Evolutionary conservation across 2,888 invertebrate species (phyloP).

Genomic region (Bhutanitis thaidina): DNA sequence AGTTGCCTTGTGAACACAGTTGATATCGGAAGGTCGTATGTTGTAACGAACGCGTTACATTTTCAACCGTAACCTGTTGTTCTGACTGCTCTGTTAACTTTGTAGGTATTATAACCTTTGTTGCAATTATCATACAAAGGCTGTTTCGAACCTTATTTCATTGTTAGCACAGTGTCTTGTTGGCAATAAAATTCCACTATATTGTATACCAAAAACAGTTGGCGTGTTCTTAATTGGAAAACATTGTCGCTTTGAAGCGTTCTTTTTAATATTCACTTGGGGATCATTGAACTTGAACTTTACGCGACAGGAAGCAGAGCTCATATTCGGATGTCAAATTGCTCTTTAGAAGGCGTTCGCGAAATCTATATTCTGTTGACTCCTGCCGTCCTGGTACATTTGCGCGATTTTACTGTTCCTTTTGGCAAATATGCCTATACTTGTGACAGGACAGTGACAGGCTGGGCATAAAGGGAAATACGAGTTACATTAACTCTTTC

Average conservation of each 20-base stretch:
- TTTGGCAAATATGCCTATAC: too few species aligned
- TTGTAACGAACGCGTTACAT: slow-evolving; percentile 23
- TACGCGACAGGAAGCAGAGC: slow-evolving; percentile 18
- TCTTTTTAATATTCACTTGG: background rate
- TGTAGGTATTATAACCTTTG: slow-evolving; percentile 17
- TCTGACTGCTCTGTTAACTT: slow-evolving; percentile 25
- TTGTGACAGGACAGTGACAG: too few species aligned
- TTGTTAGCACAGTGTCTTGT: slow-evolving; percentile 20
- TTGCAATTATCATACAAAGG: slow-evolving; percentile 29
- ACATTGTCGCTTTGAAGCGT: slow-evolving; percentile 15
- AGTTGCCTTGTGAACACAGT: slow-evolving; percentile 31
- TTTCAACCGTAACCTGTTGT: slow-evolving; percentile 23
- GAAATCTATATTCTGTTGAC: slow-evolving; percentile 20
- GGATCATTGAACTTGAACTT: slow-evolving; percentile 29
- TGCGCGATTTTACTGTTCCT: slow-evolving; percentile 25
- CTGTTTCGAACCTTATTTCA: slow-evolving; percentile 21
- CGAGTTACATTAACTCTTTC: too few species aligned
- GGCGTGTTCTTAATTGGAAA: slow-evolving; percentile 24
- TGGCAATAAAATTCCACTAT: slow-evolving; percentile 16
- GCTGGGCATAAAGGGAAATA: too few species aligned
- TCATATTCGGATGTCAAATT: slow-evolving; percentile 19
- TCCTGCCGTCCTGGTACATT: slow-evolving; percentile 34
- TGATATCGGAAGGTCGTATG: slow-evolving; percentile 33
- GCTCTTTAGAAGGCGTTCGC: slow-evolving; percentile 11
- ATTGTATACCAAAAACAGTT: slow-evolving; percentile 12